A percentile compares a stretch with the other conserved stretches of the same genome.
These are phyloP conservation scores for Leptopilina drosophilae DNA, from an alignment of 2,888 invertebrate genomes.

Conservation along the genomic window DNA sequence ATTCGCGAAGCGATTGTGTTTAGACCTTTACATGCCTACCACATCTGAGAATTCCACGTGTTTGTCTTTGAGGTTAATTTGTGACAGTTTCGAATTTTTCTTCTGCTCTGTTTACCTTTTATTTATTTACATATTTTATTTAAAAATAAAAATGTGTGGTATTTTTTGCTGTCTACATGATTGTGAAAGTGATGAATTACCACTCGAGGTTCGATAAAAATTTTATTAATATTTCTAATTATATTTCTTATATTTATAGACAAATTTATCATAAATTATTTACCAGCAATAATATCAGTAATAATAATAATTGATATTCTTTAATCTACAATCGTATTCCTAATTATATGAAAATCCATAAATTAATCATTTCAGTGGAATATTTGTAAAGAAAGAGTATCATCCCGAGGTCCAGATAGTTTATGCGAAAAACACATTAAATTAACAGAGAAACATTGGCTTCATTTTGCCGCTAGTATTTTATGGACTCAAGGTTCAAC, in stretches of 20 bases:
- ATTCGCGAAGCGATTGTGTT: no score
- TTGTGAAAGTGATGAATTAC: background rate
- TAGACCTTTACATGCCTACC: background rate
- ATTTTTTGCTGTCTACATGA: slow-evolving; percentile 78
- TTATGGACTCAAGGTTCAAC: slow-evolving; percentile 90
- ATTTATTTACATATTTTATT: background rate
- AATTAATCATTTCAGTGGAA: slow-evolving; percentile 73
- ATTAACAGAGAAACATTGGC: slow-evolving; percentile 66
- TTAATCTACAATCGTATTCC: no score
- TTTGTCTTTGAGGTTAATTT: no score
- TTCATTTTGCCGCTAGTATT: slow-evolving; percentile 79
- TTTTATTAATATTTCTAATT: background rate
- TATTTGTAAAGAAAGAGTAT: slow-evolving; percentile 75
- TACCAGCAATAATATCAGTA: no score
- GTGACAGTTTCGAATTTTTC: background rate
- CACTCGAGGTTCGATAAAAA: slow-evolving; percentile 1
- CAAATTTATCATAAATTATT: background rate
- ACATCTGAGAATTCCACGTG: background rate
- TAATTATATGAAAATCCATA: no score
- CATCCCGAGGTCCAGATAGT: slow-evolving; percentile 81
- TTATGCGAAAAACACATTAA: slow-evolving; percentile 55
- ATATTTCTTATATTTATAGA: background rate
- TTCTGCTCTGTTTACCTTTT: background rate
- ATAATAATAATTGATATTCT: no score
- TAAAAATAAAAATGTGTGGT: slow-evolving; percentile 77